These are phyloP conservation scores for Australoheros scitulus DNA, from an alignment of 2,113 vertebrate genomes.

Conservation along the genomic window DNA sequence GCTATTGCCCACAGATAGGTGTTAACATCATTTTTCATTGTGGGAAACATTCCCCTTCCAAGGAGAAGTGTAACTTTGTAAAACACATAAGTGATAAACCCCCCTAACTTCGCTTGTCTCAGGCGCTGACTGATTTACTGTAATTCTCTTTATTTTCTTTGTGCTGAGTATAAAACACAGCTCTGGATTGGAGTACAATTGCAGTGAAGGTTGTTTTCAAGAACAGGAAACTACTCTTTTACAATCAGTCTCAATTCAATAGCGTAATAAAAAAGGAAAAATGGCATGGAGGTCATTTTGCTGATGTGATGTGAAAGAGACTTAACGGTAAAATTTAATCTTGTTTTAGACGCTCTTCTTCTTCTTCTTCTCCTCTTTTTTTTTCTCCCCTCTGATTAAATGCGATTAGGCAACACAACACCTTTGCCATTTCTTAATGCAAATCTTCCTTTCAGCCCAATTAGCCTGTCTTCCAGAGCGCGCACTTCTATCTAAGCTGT, in stretches of 20 bases:
- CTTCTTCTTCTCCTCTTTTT: slow-evolving; percentile 37
- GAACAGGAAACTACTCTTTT: slow-evolving; percentile 22
- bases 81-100: slow-evolving; percentile 42
- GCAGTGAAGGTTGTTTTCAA: slow-evolving; percentile 9
- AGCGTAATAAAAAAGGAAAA: slow-evolving; percentile 11
- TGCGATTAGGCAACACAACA: slow-evolving; percentile 62
- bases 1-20: slow-evolving; percentile 54
- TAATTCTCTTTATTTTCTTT: slow-evolving; percentile 25
- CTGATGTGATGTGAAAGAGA: slow-evolving; percentile 54
- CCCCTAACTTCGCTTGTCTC: slow-evolving; percentile 12
- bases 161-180: neutral
- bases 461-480: slow-evolving; percentile 70
- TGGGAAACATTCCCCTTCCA: slow-evolving; percentile 32
- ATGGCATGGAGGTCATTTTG: slow-evolving; percentile 50
- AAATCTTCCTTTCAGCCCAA: slow-evolving; percentile 73
- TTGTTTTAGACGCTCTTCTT: slow-evolving; percentile 46
- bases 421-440: slow-evolving; percentile 72
- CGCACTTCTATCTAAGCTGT: slow-evolving; percentile 57
- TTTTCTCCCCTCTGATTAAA: slow-evolving; percentile 53
- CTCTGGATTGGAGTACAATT: slow-evolving; percentile 6
- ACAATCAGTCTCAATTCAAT: slow-evolving; percentile 11
- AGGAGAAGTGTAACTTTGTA: slow-evolving; percentile 52
- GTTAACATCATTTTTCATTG: slow-evolving; percentile 61
- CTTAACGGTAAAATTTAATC: slow-evolving; percentile 70
- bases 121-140: slow-evolving; percentile 27